Percentiles rank a stretch among this genome's conserved stretches.
These are phyloP conservation scores for Poecilia latipinna DNA, from an alignment of 2,113 vertebrate species.

Conservation along the genomic window DNA sequence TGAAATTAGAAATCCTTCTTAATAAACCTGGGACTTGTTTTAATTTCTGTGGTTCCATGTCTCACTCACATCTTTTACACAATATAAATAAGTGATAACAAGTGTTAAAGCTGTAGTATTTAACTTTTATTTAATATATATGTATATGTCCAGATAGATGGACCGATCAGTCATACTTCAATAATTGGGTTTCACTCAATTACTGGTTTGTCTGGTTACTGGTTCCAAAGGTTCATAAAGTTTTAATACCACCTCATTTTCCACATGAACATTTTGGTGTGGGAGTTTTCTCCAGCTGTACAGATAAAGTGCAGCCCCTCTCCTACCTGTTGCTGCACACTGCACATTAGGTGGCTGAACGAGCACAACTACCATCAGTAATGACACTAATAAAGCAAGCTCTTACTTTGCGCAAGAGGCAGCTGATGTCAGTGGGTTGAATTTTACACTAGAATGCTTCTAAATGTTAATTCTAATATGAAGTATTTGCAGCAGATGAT, in stretches of 20 bases:
- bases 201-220: no score
- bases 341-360: not conserved
- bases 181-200: no score
- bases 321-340: not conserved
- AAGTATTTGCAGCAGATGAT: not conserved
- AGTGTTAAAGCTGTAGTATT: no score
- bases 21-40: constrained; percentile 58
- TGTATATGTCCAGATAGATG: no score
- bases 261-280: not conserved
- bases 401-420: not conserved
- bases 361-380: not conserved
- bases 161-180: no score
- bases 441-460: not conserved
- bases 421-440: not conserved
- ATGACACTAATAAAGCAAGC: not conserved
- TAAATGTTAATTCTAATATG: not conserved
- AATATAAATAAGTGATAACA: not conserved
- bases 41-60: not conserved
- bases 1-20: constrained; percentile 5
- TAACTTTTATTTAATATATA: no score
- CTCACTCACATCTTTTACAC: constrained; percentile 1
- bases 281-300: not conserved
- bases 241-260: not conserved
- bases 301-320: no score
- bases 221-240: not conserved